These are phyloP conservation scores for Notamacropus eugenii DNA, from an alignment of 2,797 vertebrate species.

Conservation along the genomic window DNA sequence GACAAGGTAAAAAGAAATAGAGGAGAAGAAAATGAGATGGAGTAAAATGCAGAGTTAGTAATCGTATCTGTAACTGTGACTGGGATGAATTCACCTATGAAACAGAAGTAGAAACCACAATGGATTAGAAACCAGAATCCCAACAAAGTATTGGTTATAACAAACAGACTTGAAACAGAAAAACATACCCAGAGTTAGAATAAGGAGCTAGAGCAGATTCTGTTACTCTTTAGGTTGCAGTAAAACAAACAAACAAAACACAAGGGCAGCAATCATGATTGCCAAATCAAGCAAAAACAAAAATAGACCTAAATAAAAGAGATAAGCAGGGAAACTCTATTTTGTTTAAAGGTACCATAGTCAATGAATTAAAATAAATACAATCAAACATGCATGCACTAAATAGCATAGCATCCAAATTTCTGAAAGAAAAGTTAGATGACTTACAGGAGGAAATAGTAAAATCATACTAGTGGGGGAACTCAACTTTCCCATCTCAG, in stretches of 20 bases:
- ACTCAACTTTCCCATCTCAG: not conserved
- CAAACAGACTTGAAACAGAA: not conserved
- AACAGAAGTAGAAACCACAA: not conserved
- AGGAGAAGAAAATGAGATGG: not conserved
- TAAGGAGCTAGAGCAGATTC: not conserved
- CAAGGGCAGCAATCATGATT: not conserved
- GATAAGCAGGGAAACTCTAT: not conserved
- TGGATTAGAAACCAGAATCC: not conserved
- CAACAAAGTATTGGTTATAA: not conserved
- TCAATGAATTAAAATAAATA: not conserved
- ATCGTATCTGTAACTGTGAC: not conserved
- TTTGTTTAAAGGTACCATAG: not conserved
- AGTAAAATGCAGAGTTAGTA: not conserved
- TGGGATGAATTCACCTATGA: not conserved
- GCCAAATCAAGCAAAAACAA: too few relatives aligned
- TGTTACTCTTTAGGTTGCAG: not conserved
- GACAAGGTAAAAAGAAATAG: not conserved
- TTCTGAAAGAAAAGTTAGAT: not conserved
- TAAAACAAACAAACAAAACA: not conserved
- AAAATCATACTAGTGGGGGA: not conserved
- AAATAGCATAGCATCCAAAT: not conserved
- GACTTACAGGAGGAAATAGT: not conserved
- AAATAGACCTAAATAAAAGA: too few relatives aligned
- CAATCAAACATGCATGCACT: not conserved
- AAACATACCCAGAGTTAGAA: not conserved